These are phyloP conservation scores for Microtus oregoni DNA, from an alignment of 2,113 vertebrate species.

Conservation along the genomic window DNA sequence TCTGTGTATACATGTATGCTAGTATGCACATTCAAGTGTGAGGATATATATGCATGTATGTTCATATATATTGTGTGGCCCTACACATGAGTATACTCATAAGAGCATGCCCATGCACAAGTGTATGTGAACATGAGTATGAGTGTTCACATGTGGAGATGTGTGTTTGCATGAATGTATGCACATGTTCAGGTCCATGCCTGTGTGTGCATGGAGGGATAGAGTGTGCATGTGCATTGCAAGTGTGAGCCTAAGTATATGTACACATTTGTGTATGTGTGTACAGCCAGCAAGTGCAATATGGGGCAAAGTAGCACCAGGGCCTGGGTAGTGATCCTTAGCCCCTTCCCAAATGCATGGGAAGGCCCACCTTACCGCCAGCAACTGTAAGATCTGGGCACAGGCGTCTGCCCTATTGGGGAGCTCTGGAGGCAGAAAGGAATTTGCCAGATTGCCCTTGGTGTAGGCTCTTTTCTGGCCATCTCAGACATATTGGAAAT, in stretches of 20 bases:
- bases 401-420: background rate
- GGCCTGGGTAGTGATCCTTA: background rate
- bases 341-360: background rate
- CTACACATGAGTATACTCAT: background rate
- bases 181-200: background rate
- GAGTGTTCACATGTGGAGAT: background rate
- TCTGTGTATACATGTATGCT: background rate
- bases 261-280: background rate
- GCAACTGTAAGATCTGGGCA: background rate
- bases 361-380: background rate
- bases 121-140: background rate
- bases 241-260: background rate
- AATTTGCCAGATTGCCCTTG: background rate
- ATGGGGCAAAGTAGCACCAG: background rate
- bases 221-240: background rate
- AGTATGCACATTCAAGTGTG: background rate
- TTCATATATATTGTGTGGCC: background rate
- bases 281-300: background rate
- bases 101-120: background rate
- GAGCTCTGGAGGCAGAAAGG: background rate
- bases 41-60: background rate
- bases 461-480: background rate
- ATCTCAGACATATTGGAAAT: background rate
- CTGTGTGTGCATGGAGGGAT: too few species aligned
- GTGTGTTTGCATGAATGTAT: background rate